These are phyloP conservation scores for Dicycla oo DNA, from an alignment of 2,888 invertebrate species.

Conservation along the genomic window DNA sequence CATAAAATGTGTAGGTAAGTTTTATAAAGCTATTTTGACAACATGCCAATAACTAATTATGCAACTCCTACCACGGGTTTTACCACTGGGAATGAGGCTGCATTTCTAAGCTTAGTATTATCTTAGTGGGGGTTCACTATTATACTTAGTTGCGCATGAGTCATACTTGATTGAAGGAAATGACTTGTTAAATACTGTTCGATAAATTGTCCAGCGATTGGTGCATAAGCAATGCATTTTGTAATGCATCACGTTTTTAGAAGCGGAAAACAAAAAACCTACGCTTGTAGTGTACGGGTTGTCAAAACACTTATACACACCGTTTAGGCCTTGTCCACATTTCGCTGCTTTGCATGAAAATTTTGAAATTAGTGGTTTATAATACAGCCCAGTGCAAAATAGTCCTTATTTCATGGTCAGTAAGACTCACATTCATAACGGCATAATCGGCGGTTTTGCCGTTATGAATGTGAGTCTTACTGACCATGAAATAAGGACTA, in stretches of 20 bases:
- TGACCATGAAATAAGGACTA: too few species aligned
- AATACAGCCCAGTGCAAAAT: too few species aligned
- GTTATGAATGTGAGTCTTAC: too few species aligned
- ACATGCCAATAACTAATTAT: neutral
- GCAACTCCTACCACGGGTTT: neutral
- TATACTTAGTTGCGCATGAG: conserved; percentile 25
- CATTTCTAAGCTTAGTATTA: conserved; percentile 13
- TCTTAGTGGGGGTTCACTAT: conserved; percentile 21
- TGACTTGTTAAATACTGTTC: conserved; percentile 47
- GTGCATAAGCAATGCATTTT: conserved; percentile 27
- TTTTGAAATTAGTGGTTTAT: too few species aligned
- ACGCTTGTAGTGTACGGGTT: too few species aligned
- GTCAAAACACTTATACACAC: too few species aligned
- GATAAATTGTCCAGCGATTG: conserved; percentile 42
- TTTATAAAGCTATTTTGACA: neutral
- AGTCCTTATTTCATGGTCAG: too few species aligned
- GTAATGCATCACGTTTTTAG: conserved; percentile 11
- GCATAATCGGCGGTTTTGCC: too few species aligned
- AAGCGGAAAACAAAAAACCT: neutral
- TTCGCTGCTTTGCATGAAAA: too few species aligned
- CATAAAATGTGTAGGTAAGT: too few species aligned
- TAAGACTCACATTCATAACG: too few species aligned
- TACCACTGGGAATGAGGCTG: conserved; percentile 20
- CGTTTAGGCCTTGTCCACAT: too few species aligned
- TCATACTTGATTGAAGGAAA: conserved; percentile 51